Conservation (phyloP, 2,797 vertebrate genomes). For the Tympanoctomys barrerae region DNA sequence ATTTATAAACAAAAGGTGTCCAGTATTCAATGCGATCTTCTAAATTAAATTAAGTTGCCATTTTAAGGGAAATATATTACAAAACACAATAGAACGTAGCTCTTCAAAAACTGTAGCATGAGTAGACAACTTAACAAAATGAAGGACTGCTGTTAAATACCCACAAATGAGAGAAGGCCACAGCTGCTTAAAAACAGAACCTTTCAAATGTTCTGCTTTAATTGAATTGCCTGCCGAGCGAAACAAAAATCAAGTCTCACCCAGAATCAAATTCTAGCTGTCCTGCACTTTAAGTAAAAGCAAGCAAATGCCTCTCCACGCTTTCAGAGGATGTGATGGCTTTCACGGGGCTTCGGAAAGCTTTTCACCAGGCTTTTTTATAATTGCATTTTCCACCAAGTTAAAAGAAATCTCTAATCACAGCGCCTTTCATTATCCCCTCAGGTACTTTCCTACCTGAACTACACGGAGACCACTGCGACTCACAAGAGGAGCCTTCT, state of each 20-base stretch:
- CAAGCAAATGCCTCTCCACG: conserved; percentile 58
- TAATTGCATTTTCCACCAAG: conserved; percentile 73
- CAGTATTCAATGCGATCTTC: not conserved
- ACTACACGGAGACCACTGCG: not conserved
- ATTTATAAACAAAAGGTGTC: not conserved
- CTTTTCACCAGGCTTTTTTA: conserved; percentile 64
- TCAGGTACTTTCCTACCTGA: conserved; percentile 49
- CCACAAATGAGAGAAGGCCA: conserved; percentile 56
- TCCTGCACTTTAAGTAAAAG: conserved; percentile 73
- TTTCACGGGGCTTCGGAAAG: conserved; percentile 72
- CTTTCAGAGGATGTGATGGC: conserved; percentile 6
- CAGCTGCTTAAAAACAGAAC: conserved; percentile 62
- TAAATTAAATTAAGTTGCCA: not conserved
- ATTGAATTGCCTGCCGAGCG: conserved; percentile 78
- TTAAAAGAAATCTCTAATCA: conserved; percentile 65
- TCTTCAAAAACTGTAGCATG: not conserved
- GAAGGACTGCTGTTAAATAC: conserved; percentile 44
- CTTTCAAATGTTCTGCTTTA: conserved; percentile 77
- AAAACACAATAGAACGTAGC: not conserved
- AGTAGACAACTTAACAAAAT: conserved; percentile 15
- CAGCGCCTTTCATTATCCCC: conserved; percentile 1
- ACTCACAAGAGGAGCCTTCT: conserved; percentile 68
- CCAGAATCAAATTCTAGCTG: conserved; percentile 70
- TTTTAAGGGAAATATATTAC: not conserved
- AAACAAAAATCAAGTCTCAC: conserved; percentile 75